Conservation (phyloP, 2,113 vertebrate species). For the Lepus americanus region DNA sequence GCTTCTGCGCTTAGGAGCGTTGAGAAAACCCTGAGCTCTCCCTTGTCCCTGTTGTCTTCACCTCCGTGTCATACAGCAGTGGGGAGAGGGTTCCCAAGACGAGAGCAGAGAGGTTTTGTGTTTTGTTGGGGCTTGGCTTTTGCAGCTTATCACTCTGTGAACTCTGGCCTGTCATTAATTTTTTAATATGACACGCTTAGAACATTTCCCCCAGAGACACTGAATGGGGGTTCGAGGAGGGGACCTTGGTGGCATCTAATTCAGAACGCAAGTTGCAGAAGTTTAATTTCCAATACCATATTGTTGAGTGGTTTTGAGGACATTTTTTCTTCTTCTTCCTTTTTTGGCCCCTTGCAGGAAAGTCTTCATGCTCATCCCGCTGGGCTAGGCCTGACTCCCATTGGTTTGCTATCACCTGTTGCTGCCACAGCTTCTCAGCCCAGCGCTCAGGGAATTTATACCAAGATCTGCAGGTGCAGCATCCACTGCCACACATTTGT, state of each 20-base stretch:
- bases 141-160: background rate
- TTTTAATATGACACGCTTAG: constrained; percentile 37
- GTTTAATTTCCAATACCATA: background rate
- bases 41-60: background rate
- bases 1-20: background rate
- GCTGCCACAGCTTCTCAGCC: background rate
- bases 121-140: background rate
- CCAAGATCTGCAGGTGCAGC: background rate
- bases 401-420: background rate
- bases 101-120: background rate
- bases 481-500: background rate
- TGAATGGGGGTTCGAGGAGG: background rate
- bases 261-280: constrained; percentile 36
- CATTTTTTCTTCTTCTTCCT: background rate
- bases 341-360: background rate
- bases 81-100: background rate
- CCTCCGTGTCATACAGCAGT: background rate
- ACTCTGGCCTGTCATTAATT: background rate
- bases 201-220: background rate
- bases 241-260: background rate
- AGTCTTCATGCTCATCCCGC: background rate
- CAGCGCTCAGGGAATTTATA: background rate
- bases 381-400: background rate
- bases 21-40: background rate
- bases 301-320: background rate